Evolutionary conservation across 2,888 invertebrate genomes (phyloP), one percentile per base, ranked within the genome.

Genomic region (Leptopilina myrica): DNA sequence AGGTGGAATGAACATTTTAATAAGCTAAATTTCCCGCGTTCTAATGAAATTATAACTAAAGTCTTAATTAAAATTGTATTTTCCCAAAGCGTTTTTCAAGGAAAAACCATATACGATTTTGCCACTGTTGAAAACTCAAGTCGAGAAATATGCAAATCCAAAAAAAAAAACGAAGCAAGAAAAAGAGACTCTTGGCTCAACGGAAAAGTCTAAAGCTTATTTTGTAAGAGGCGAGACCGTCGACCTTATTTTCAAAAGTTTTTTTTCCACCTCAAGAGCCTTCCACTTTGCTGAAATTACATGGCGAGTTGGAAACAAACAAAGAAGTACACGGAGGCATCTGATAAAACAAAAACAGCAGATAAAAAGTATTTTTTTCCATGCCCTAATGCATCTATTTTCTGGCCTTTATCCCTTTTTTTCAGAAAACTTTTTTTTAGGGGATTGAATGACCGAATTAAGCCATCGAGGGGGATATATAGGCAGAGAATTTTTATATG

Each of bases 291-390:
- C 12, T 64, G 33, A 26, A 64, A 64, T 64, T 64, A 64, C 64
- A 64, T 64, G 64, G 20, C 64, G 40, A 64, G 64, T 64, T 64
- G 64, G 64, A 64, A 64, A 64, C 14, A 33, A 64, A 33, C 64
- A 64, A 33, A 64, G 26, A 64, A 64, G 62, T 62, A 20, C 20
- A 62, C 62, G 20, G 20, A 62, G 62, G 15, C 9, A 62, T 62
- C 20, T 62, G 62, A 62, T 7, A 62, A 59, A 62, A 62, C 8
- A 49, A 49, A 49, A 33, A 33, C 33, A 7, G 43, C 6, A 43
- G 59, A 62, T 20, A 62, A 59, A 20, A 62, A 62, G 7, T 8
- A 43, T 43, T 43, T 43, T 62, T 20, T 20, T 62, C 62, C 20
- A 62, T 62, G 20, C 20, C 62, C 9, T 7, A 62, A 20, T 62